These are phyloP conservation scores for Cepphus grylle DNA, from an alignment of 2,113 vertebrate genomes.

Conservation along the genomic window DNA sequence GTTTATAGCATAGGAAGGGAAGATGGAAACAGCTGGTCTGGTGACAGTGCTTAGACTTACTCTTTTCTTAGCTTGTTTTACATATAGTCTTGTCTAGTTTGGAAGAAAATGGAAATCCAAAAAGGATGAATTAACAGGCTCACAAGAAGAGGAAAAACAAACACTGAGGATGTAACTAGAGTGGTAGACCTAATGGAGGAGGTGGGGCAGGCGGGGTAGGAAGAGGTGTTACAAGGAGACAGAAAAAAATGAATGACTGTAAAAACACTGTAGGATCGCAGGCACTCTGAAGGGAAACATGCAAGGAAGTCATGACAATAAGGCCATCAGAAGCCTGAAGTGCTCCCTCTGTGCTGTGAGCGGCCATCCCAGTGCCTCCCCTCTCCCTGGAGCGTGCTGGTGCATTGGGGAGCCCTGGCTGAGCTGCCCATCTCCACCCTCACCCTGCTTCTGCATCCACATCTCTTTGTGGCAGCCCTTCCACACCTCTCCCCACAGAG, in stretches of 20 bases:
- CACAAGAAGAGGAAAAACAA: background rate
- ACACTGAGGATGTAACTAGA: background rate
- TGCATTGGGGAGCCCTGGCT: background rate
- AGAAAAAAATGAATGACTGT: background rate
- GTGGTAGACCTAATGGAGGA: background rate
- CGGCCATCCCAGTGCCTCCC: too few relatives aligned
- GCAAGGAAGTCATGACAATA: background rate
- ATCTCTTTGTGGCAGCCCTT: background rate
- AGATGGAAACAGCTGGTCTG: background rate
- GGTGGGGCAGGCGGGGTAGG: rapidly evolving
- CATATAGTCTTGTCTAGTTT: background rate
- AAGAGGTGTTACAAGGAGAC: background rate
- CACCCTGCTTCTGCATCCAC: rapidly evolving
- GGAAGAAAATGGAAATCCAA: background rate
- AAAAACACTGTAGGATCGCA: background rate
- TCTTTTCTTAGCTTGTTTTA: background rate
- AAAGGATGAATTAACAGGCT: background rate
- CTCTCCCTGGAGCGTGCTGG: background rate
- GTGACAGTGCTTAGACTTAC: background rate
- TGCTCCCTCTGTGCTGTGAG: background rate
- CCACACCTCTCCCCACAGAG: background rate
- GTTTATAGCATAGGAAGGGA: background rate
- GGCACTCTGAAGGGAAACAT: background rate
- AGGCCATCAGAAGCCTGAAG: background rate
- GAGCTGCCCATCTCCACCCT: background rate